A percentile compares a stretch with the other conserved stretches of the same genome.
phyloP scores from a whole-genome alignment of 1,140 invertebrate genomes.

The Drosophila bifasciata region DNA sequence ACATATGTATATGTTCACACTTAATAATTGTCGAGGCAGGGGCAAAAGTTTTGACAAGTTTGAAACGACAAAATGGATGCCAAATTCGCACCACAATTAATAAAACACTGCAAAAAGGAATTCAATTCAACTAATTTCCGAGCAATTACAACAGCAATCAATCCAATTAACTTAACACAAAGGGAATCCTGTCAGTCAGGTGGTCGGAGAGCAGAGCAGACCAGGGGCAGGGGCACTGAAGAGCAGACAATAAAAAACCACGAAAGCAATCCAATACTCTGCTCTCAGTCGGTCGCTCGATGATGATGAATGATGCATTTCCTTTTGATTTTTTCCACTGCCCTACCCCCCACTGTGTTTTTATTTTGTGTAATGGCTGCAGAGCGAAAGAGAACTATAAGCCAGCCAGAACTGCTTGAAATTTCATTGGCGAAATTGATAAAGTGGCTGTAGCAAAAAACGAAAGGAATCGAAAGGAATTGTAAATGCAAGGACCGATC shows the following conservation, averaged over 20 bases:
- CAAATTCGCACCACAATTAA: conserved; percentile 19
- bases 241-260: conserved; percentile 38
- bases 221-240: too few relatives aligned
- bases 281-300: neutral
- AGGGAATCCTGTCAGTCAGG: conserved; percentile 13
- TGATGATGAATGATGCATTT: conserved; percentile 53
- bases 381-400: conserved; percentile 33
- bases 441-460: conserved; percentile 50
- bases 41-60: conserved; percentile 25
- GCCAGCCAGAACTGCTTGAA: conserved; percentile 44
- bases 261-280: conserved; percentile 13
- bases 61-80: conserved; percentile 15
- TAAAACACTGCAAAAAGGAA: conserved; percentile 11
- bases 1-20: conserved; percentile 36
- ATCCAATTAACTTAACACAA: conserved; percentile 35
- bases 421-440: conserved; percentile 62
- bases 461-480: conserved; percentile 52
- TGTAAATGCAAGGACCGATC: conserved; percentile 33
- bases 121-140: conserved; percentile 13
- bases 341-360: conserved; percentile 3
- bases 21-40: conserved; percentile 31
- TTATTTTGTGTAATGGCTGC: conserved; percentile 12
- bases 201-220: conserved; percentile 1
- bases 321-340: conserved; percentile 12
- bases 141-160: conserved; percentile 39